Percentiles rank a stretch among this genome's conserved stretches.
phyloP scores from a whole-genome alignment of 2,888 invertebrate species.

The Andrena praecox region DNA sequence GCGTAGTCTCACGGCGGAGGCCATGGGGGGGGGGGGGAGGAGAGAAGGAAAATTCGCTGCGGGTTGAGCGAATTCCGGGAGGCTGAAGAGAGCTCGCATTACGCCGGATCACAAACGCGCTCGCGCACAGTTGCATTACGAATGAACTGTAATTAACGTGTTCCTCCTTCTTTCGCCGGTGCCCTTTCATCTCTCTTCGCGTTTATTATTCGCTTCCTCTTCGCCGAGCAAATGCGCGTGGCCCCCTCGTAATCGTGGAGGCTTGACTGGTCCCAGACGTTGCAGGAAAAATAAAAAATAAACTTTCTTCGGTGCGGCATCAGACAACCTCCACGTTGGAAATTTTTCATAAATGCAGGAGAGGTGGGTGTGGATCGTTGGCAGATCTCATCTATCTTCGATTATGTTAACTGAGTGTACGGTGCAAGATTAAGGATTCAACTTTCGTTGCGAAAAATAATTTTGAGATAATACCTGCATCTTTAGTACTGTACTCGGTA shows the following conservation, averaged over 20 bases:
- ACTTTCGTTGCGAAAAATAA: not conserved
- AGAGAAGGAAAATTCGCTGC: slow-evolving; percentile 36
- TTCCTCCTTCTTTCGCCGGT: slow-evolving; percentile 21
- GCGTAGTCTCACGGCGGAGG: not conserved
- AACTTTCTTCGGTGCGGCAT: too few species aligned
- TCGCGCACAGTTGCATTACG: slow-evolving; percentile 17
- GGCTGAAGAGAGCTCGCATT: slow-evolving; percentile 35
- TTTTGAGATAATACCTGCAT: too few species aligned
- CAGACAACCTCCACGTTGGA: too few species aligned
- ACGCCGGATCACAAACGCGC: slow-evolving; percentile 38
- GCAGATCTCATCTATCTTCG: slow-evolving; percentile 16
- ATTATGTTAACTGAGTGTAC: slow-evolving; percentile 38
- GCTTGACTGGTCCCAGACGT: not conserved
- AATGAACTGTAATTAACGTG: slow-evolving; percentile 57
- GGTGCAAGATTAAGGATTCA: not conserved
- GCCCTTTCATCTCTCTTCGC: slow-evolving; percentile 40
- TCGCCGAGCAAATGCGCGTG: slow-evolving; percentile 5
- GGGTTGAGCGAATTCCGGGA: slow-evolving; percentile 15
- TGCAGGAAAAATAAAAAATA: not conserved
- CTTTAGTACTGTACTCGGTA: too few species aligned
- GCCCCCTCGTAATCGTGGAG: slow-evolving; percentile 19
- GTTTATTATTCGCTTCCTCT: slow-evolving; percentile 48
- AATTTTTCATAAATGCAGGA: not conserved
- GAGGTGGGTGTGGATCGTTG: slow-evolving; percentile 33
- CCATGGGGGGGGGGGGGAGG: not conserved